Base-by-base conservation (phyloP, 2,888 invertebrate genomes). In the Leptura quadrifasciata region DNA sequence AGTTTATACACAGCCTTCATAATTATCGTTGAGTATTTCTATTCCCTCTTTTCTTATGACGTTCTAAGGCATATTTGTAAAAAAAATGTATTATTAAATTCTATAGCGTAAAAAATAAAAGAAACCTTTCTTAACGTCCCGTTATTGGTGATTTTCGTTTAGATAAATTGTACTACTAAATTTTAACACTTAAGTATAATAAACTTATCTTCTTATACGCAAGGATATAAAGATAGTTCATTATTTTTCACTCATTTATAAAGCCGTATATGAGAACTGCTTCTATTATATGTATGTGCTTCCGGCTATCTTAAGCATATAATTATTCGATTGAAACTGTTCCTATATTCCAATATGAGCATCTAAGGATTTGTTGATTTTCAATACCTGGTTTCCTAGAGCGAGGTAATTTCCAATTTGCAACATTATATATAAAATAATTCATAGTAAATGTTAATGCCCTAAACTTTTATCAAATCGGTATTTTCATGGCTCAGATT, bases 381-480 rank as follows among this genome's bases (percentile, higher is more conserved):
- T 47, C 47, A n/a, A 47, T 47, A 15, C 47, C n/a, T n/a, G n/a
- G n/a, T n/a, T 47, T 47, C n/a, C n/a, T 5, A 6, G 15, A 47
- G 2, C 15, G n/a, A 4, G n/a, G 47, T 1, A n/a, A 47, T n/a
- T 6, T 6, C 5, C 47, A 12, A 15, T 2, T 4, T 12, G 15
- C 2, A 4, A 15, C 15, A 47, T 15, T 47, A n/a, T 47, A 47
- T 47, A 47, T n/a, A 47, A 47, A 47, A 47, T 47, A 47, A 47
- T 47, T 47, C n/a, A 47, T 47, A 47, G n/a, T 47, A 47, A 47
- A 47, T n/a, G n/a, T 47, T 47, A 47, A 47, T 47, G 15, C 47
- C 5, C 47, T 47, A n/a, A 12, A 15, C n/a, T 47, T 9, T 47
- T 47, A 47, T 47, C 47, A 47, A 47, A 47, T 47, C 47, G 47